A percentile compares a stretch with the other conserved stretches of the same genome.
Evolutionary conservation across 2,888 invertebrate species (phyloP).

Genomic region (Venusia cambrica): DNA sequence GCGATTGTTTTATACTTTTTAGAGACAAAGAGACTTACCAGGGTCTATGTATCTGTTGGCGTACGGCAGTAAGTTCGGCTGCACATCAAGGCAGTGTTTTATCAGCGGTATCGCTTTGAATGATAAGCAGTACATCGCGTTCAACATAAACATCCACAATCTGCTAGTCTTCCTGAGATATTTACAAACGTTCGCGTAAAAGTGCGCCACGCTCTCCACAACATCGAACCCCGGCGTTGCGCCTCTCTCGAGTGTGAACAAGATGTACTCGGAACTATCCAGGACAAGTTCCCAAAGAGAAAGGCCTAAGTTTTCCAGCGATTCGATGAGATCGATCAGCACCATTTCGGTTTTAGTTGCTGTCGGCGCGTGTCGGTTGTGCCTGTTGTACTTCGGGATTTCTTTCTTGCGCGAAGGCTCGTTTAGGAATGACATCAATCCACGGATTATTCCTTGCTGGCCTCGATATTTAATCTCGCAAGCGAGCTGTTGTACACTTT

Average conservation of each 20-base stretch:
- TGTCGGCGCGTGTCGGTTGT: not conserved
- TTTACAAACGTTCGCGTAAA: slow-evolving; percentile 66
- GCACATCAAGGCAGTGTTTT: slow-evolving; percentile 64
- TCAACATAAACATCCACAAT: slow-evolving; percentile 60
- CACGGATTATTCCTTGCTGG: not conserved
- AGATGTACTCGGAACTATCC: slow-evolving; percentile 52
- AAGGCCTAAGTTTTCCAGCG: slow-evolving; percentile 35
- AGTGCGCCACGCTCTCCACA: slow-evolving; percentile 62
- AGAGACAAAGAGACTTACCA: slow-evolving; percentile 63
- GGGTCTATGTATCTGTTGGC: slow-evolving; percentile 48
- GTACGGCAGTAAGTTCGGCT: slow-evolving; percentile 63
- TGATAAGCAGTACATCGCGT: slow-evolving; percentile 71
- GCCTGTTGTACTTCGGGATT: too few relatives aligned
- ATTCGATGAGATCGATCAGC: slow-evolving; percentile 51
- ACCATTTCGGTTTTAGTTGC: slow-evolving; percentile 61
- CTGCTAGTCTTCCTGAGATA: slow-evolving; percentile 51
- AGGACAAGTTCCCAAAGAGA: slow-evolving; percentile 48
- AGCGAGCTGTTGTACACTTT: slow-evolving; percentile 5
- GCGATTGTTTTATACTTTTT: too few relatives aligned
- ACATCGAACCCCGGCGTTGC: slow-evolving; percentile 53
- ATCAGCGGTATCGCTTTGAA: slow-evolving; percentile 62
- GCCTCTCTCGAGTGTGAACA: slow-evolving; percentile 57
- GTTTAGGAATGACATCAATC: slow-evolving; percentile 7
- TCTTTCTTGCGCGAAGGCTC: slow-evolving; percentile 5
- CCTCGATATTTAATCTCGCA: not conserved